Evolutionary conservation across 2,888 invertebrate species (phyloP), one percentile per base, ranked within the genome.

Genomic region (Pecten maximus): DNA sequence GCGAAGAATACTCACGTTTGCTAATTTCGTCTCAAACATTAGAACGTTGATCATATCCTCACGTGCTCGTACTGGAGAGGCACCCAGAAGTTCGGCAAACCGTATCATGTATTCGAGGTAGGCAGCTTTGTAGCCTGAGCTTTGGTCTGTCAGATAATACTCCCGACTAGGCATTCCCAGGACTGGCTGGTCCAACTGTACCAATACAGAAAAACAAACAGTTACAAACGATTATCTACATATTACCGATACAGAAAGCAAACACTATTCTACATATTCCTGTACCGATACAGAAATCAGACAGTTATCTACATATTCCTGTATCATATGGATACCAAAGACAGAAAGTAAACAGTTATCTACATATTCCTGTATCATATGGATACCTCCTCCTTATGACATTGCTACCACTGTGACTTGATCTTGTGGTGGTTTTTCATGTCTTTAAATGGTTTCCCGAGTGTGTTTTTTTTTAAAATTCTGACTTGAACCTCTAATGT

Each of bases 171-270:
- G 98, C 93, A 99, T 97, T 0, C 98, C 98, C 94, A 99, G 97
- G 89, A 98, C 98, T 0, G 98, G 98, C 97, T 99, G 99, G 97
- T 99, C 99, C 95, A 99, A 98, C 97, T 99, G 97, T 39, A 91
- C 91, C n/a, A 39, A 87, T 1, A 16, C n/a, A 40, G n/a, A 74
- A 8, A 87, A 44, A 87, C 2, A 8, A 6, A 39, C 40, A 87
- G 15, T n/a, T 28, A 87, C 0, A 10, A 40, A 87, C 28, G 0
- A 88, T 48, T 16, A 23, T n/a, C n/a, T n/a, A 16, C 88, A 40
- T 10, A 44, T 39, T 35, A 87, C n/a, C n/a, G 6, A 87, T 39
- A 87, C 28, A 16, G 40, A 39, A 10, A 87, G 12, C 28, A 39
- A 23, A 87, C 39, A 40, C 10, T 16, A 19, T 87, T 40, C 15